Evolutionary conservation across 2,113 vertebrate genomes (phyloP).

Genomic region (Psittacula cyanocephala): DNA sequence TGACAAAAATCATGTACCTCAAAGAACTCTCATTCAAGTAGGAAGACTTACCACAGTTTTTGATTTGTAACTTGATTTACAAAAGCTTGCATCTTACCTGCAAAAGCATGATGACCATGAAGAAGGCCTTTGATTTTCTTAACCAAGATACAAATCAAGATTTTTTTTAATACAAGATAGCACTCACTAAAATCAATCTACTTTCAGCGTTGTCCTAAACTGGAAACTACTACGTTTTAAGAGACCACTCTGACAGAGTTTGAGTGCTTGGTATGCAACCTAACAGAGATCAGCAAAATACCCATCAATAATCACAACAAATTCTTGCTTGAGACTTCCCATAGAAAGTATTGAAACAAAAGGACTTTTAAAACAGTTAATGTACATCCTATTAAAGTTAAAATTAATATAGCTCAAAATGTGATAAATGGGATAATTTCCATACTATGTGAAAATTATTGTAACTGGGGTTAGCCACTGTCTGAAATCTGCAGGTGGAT

Average conservation of each 20-base stretch:
- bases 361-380: background rate
- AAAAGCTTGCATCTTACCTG: background rate
- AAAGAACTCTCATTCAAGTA: background rate
- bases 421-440: background rate
- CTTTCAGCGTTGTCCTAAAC: background rate
- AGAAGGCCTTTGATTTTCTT: background rate
- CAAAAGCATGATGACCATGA: background rate
- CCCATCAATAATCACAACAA: background rate
- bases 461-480: background rate
- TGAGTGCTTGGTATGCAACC: background rate
- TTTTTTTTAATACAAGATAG: background rate
- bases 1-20: background rate
- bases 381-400: background rate
- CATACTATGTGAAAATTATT: background rate
- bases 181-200: background rate
- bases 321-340: background rate
- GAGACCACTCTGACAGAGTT: background rate
- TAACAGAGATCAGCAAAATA: background rate
- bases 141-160: background rate
- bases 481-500: background rate
- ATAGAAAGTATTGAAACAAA: background rate
- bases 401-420: background rate
- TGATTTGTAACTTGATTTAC: background rate
- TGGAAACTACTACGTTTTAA: background rate
- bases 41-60: background rate